Evolutionary conservation across 37 sponge, comb jelly and placozoan species (phyloP).

Genomic region (Theonella swinhoei): DNA sequence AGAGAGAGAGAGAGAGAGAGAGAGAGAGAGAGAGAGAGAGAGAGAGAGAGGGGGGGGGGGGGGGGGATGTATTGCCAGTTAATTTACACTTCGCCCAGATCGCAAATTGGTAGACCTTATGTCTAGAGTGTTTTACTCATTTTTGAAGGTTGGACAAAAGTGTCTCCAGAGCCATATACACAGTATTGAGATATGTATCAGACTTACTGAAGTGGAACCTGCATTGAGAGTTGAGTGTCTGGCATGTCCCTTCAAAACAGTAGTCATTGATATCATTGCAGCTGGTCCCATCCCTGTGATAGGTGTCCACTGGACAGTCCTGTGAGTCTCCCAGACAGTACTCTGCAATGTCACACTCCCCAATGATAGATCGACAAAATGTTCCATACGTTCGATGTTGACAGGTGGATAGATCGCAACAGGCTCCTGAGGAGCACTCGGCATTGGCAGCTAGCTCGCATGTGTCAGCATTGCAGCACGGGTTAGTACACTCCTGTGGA

Average conservation of each 20-base stretch:
- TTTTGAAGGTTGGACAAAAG: background rate
- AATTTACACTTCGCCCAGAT: too few species aligned
- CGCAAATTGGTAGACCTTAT: too few species aligned
- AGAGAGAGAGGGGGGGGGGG: too few species aligned
- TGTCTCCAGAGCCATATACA: too few species aligned
- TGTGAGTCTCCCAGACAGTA: constrained; percentile 39
- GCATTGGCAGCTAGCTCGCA: constrained; percentile 66
- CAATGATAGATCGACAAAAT: constrained; percentile 37
- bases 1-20: too few species aligned
- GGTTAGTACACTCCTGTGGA: constrained; percentile 63
- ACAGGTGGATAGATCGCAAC: constrained; percentile 32
- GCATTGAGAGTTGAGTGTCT: constrained; percentile 32
- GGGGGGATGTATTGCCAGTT: too few species aligned
- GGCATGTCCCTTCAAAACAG: constrained; percentile 50
- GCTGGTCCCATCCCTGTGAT: constrained; percentile 23
- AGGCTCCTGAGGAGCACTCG: constrained; percentile 55
- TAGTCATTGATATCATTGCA: constrained; percentile 44
- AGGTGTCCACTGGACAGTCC: constrained; percentile 52
- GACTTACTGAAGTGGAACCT: constrained; percentile 1
- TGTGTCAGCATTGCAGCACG: constrained; percentile 78
- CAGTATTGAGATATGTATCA: too few species aligned
- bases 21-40: too few species aligned
- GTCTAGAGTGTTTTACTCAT: background rate
- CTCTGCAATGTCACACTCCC: constrained; percentile 60
- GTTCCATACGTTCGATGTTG: constrained; percentile 40